A percentile compares a stretch with the other conserved stretches of the same genome.
These are phyloP conservation scores for Decapterus maruadsi DNA, from an alignment of 2,797 vertebrate species.

Conservation along the genomic window DNA sequence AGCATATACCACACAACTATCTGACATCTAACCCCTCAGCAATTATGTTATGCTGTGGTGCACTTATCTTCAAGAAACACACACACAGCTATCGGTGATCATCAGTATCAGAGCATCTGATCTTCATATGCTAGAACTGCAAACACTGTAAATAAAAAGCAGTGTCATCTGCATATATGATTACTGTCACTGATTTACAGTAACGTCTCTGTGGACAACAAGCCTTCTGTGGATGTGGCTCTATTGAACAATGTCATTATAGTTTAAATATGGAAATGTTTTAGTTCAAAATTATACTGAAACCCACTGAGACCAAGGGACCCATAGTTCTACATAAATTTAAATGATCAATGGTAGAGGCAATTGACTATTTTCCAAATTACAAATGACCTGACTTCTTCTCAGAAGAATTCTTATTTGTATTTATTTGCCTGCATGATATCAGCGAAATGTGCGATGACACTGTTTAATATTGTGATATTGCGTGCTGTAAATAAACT, in stretches of 20 bases:
- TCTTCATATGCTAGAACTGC: background rate
- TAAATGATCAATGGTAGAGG: background rate
- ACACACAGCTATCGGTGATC: background rate
- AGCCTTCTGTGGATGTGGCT: background rate
- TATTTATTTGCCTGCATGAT: no score
- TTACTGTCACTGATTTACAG: background rate
- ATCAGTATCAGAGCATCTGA: background rate
- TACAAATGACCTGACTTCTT: no score
- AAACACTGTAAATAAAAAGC: background rate
- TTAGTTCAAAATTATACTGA: background rate
- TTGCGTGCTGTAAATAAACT: no score
- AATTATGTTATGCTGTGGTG: background rate
- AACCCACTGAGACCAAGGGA: background rate
- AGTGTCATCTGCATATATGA: constrained; percentile 3
- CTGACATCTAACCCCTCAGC: constrained; percentile 10
- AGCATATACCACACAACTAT: constrained; percentile 6
- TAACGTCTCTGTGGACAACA: background rate
- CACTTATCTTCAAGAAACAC: constrained; percentile 23
- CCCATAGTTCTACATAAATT: no score
- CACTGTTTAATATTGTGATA: no score
- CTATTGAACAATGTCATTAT: background rate
- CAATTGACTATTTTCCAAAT: background rate
- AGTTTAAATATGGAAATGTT: background rate
- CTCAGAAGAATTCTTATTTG: no score
- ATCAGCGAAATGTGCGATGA: no score